These are phyloP conservation scores for Crossocerus cetratus DNA, from an alignment of 2,888 invertebrate species.

Conservation along the genomic window DNA sequence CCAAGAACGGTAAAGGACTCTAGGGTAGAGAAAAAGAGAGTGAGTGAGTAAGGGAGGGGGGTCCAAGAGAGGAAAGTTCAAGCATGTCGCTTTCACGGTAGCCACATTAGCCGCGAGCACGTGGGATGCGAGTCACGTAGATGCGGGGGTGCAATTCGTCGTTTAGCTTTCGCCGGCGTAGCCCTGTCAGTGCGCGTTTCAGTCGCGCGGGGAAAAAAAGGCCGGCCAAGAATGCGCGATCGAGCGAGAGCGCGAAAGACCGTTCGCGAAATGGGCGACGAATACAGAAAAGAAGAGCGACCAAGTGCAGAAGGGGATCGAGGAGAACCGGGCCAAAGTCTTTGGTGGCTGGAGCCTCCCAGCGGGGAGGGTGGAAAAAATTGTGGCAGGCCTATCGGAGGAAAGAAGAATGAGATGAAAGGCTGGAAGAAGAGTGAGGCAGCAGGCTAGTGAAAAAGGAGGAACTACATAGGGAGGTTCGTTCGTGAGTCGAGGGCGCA, in stretches of 20 bases:
- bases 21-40: neutral
- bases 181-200: constrained; percentile 46
- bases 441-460: constrained; percentile 1
- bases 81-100: constrained; percentile 40
- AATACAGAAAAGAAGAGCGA: constrained; percentile 25
- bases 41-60: neutral
- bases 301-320: constrained; percentile 11
- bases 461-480: constrained; percentile 8
- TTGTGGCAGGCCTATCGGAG: constrained; percentile 12
- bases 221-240: neutral
- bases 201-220: constrained; percentile 5
- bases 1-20: neutral
- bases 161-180: constrained; percentile 65
- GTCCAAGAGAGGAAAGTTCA: constrained; percentile 25
- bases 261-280: constrained; percentile 13
- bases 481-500: constrained; percentile 40
- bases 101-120: constrained; percentile 47
- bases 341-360: too few relatives aligned
- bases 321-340: constrained; percentile 5
- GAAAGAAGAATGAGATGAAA: constrained; percentile 6
- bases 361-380: constrained; percentile 5
- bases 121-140: constrained; percentile 59
- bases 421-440: constrained; percentile 22
- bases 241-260: neutral
- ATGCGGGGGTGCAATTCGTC: constrained; percentile 57